These are phyloP conservation scores for Ptychoptera contaminata DNA, from an alignment of 2,888 invertebrate genomes.

Conservation along the genomic window DNA sequence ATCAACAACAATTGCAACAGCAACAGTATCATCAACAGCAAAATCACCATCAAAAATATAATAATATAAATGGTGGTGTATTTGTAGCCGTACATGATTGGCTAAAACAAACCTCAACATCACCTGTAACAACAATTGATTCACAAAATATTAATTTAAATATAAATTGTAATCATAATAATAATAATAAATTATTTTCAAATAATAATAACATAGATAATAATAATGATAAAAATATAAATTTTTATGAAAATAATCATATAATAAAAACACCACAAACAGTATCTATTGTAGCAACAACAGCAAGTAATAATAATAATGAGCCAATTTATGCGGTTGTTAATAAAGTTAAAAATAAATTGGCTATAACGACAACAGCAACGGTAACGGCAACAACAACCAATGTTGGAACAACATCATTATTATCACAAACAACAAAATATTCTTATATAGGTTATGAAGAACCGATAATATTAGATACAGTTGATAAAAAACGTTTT, in stretches of 20 bases:
- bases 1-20: background rate
- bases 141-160: background rate
- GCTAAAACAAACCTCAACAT: conserved; percentile 17
- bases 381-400: conserved; percentile 1
- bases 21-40: conserved; percentile 15
- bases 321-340: conserved; percentile 31
- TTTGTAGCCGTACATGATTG: conserved; percentile 50
- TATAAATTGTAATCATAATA: conserved; percentile 3
- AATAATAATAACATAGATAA: background rate
- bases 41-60: conserved; percentile 13
- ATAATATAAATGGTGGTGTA: conserved; percentile 34
- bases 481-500: no score
- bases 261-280: no score
- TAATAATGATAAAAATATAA: background rate
- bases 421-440: conserved; percentile 14
- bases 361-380: no score
- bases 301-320: conserved; percentile 3
- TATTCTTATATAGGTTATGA: conserved; percentile 20
- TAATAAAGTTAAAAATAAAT: conserved; percentile 31
- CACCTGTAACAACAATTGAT: background rate
- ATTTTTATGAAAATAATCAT: conserved; percentile 14
- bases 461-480: no score
- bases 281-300: conserved; percentile 10
- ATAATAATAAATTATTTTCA: background rate
- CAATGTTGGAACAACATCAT: conserved; percentile 11